phyloP scores from a whole-genome alignment of 2,888 invertebrate genomes.

The Dyspetes luteomarginatus region DNA sequence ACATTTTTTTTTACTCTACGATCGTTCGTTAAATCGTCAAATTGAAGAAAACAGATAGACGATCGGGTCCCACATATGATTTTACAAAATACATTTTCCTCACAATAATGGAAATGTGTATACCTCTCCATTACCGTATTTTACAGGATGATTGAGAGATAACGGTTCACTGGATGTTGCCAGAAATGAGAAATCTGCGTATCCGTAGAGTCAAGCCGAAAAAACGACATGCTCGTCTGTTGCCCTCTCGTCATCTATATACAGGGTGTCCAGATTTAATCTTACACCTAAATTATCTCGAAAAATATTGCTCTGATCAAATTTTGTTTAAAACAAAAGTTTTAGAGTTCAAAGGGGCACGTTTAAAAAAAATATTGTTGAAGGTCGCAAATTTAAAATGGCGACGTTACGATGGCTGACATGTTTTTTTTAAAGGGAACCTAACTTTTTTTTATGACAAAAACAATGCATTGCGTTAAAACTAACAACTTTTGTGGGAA shows the following conservation, averaged over 20 bases:
- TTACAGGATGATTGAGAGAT: conserved; percentile 52
- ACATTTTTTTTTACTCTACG: not conserved
- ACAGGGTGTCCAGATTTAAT: too few species aligned
- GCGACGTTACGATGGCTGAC: too few species aligned
- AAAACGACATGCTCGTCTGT: conserved; percentile 17
- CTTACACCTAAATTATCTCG: too few species aligned
- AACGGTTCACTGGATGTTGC: conserved; percentile 32
- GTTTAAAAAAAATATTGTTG: too few species aligned
- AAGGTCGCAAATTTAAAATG: too few species aligned
- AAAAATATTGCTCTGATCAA: too few species aligned
- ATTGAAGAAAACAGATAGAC: conserved; percentile 29
- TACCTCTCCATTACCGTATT: conserved; percentile 12
- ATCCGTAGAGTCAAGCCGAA: conserved; percentile 40
- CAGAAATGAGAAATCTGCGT: conserved; percentile 9
- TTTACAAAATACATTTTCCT: conserved; percentile 11
- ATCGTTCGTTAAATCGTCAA: conserved; percentile 35
- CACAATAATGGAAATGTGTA: conserved; percentile 12
- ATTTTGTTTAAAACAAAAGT: too few species aligned
- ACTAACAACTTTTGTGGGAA: too few species aligned
- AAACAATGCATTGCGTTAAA: too few species aligned
- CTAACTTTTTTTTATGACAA: too few species aligned
- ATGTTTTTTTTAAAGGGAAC: too few species aligned
- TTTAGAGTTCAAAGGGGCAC: too few species aligned
- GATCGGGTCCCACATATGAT: conserved; percentile 7
- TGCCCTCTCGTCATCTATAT: not conserved